Percentiles rank a stretch among this genome's conserved stretches.
Evolutionary conservation across 2,888 invertebrate genomes (phyloP).

Genomic region (Hydroisotoma schaefferi): DNA sequence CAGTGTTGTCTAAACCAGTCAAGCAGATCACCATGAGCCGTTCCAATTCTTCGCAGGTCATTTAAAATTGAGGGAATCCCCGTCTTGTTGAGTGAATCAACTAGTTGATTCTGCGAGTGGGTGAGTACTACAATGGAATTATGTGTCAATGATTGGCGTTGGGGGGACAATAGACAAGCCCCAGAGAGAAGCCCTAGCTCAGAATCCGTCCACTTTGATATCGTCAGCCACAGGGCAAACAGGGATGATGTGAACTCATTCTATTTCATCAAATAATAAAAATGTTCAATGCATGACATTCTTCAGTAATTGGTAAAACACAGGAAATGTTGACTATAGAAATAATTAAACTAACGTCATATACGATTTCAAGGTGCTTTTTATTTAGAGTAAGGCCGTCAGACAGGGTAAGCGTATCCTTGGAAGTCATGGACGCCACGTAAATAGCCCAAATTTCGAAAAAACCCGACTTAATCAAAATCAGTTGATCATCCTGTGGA

Average conservation of each 20-base stretch:
- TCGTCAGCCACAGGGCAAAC: slow-evolving; percentile 70
- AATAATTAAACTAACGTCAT: slow-evolving; percentile 73
- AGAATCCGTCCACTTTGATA: slow-evolving; percentile 75
- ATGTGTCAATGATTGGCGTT: slow-evolving; percentile 76
- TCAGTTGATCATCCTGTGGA: slow-evolving; percentile 92
- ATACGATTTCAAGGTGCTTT: slow-evolving; percentile 79
- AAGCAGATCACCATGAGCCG: slow-evolving; percentile 76
- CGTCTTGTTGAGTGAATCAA: slow-evolving; percentile 72
- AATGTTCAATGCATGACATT: background rate
- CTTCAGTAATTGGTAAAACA: background rate
- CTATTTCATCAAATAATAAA: background rate
- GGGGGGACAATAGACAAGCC: slow-evolving; percentile 75
- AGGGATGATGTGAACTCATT: slow-evolving; percentile 73
- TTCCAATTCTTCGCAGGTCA: slow-evolving; percentile 75
- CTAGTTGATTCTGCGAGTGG: slow-evolving; percentile 72
- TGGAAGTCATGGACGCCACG: slow-evolving; percentile 69
- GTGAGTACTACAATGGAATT: slow-evolving; percentile 66
- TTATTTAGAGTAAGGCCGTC: slow-evolving; percentile 81
- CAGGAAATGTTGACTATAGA: background rate
- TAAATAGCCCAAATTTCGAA: slow-evolving; percentile 94
- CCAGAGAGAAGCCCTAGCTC: slow-evolving; percentile 87
- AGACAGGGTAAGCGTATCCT: slow-evolving; percentile 73
- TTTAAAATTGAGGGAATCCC: slow-evolving; percentile 59
- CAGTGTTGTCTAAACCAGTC: slow-evolving; percentile 89
- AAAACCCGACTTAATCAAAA: slow-evolving; percentile 92